phyloP scores from a whole-genome alignment of 2,888 invertebrate genomes.

The Ectemnius lituratus region DNA sequence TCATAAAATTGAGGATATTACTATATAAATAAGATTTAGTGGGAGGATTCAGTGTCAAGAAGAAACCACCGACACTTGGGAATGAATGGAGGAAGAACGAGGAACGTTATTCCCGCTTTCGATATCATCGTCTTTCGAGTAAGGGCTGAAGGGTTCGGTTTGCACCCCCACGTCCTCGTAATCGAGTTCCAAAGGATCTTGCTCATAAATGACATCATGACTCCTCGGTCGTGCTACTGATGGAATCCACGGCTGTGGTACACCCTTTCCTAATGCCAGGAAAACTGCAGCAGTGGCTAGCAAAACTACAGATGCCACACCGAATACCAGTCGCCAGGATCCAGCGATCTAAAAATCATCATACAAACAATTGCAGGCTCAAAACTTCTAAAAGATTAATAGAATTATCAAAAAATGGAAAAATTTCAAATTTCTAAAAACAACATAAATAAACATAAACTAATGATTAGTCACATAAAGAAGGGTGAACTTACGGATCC shows the following conservation, averaged over 20 bases:
- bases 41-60: conserved; percentile 26
- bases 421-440: neutral
- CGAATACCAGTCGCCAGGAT: conserved; percentile 82
- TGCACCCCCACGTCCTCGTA: conserved; percentile 76
- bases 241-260: conserved; percentile 81
- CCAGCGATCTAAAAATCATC: conserved; percentile 78
- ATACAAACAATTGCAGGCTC: no score
- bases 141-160: conserved; percentile 73
- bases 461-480: neutral
- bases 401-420: neutral
- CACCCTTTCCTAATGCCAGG: conserved; percentile 81
- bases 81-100: conserved; percentile 67
- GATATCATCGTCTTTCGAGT: conserved; percentile 65
- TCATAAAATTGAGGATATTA: neutral
- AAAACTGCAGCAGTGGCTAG: conserved; percentile 80
- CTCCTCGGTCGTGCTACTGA: conserved; percentile 75
- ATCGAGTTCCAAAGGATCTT: conserved; percentile 73
- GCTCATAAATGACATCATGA: conserved; percentile 76
- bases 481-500: conserved; percentile 78
- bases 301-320: conserved; percentile 80
- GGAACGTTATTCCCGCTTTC: conserved; percentile 64
- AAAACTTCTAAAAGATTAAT: no score
- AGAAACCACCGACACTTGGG: conserved; percentile 64
- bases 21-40: conserved; percentile 17
- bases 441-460: neutral